phyloP scores from a whole-genome alignment of 2,888 invertebrate species.

The Tipula helvola region DNA sequence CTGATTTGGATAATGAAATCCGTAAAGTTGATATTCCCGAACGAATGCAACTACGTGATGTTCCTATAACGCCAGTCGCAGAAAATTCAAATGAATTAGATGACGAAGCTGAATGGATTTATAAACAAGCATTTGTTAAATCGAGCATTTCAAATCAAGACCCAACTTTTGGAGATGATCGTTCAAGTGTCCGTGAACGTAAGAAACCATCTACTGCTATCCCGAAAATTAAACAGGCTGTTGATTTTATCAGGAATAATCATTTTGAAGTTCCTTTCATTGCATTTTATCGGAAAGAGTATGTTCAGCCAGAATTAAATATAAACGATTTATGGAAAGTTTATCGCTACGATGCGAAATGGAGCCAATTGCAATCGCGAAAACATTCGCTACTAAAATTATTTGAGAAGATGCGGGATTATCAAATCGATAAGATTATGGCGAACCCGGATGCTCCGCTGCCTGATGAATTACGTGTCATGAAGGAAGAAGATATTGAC shows the following conservation, averaged over 20 bases:
- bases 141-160: conserved; percentile 72
- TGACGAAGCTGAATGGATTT: conserved; percentile 96
- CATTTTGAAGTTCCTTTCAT: conserved; percentile 96
- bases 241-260: conserved; percentile 93
- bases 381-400: conserved; percentile 71
- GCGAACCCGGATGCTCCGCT: conserved; percentile 71
- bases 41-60: conserved; percentile 79
- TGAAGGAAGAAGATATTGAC: conserved; percentile 77
- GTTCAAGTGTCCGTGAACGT: conserved; percentile 37
- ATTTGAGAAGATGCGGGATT: conserved; percentile 85
- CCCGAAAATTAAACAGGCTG: conserved; percentile 83
- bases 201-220: conserved; percentile 58
- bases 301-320: conserved; percentile 85
- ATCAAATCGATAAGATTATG: conserved; percentile 73
- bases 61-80: conserved; percentile 70
- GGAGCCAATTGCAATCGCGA: conserved; percentile 78
- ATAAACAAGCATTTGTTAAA: conserved; percentile 81
- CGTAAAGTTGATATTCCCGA: conserved; percentile 83
- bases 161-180: conserved; percentile 32
- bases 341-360: conserved; percentile 91
- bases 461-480: conserved; percentile 67
- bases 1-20: conserved; percentile 83
- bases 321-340: conserved; percentile 97
- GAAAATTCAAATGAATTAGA: conserved; percentile 80
- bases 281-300: conserved; percentile 96